These are phyloP conservation scores for Argyrosomus japonicus DNA, from an alignment of 2,113 vertebrate species.

Conservation along the genomic window DNA sequence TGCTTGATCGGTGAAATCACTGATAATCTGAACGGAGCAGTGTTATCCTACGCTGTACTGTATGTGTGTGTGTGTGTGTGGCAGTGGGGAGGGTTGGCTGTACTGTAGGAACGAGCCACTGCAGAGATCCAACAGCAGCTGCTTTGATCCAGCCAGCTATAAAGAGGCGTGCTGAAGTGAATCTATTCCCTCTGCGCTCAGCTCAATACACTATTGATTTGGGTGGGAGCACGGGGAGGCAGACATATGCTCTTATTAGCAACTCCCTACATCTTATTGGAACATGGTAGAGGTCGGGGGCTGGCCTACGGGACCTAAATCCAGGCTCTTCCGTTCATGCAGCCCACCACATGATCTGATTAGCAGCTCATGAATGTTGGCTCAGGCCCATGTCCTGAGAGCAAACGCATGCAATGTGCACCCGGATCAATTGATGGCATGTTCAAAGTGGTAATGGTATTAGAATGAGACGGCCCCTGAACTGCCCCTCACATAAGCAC, in stretches of 20 bases:
- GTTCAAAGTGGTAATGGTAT: conserved; percentile 29
- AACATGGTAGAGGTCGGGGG: conserved; percentile 62
- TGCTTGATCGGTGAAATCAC: neutral
- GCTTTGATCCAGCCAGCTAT: conserved; percentile 60
- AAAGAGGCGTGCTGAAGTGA: conserved; percentile 71
- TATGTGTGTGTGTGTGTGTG: neutral
- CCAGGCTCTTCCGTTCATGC: conserved; percentile 31
- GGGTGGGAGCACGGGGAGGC: conserved; percentile 62
- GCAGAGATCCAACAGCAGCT: conserved; percentile 47
- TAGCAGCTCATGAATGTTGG: conserved; percentile 36
- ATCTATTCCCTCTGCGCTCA: conserved; percentile 73
- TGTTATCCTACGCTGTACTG: neutral
- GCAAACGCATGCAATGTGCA: neutral
- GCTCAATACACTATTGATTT: conserved; percentile 86
- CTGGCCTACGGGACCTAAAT: conserved; percentile 23
- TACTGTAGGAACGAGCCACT: conserved; percentile 12
- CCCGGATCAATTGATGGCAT: conserved; percentile 20
- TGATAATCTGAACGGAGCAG: neutral
- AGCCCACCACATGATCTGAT: conserved; percentile 46
- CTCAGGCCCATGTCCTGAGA: neutral
- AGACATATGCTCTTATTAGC: conserved; percentile 85
- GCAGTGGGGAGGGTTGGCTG: neutral
- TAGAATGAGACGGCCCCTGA: conserved; percentile 13
- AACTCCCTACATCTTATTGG: conserved; percentile 76
- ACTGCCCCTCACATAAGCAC: neutral